Evolutionary conservation across 92 coral and sea anemone species (phyloP), one percentile per base, ranked within the genome.

Genomic region (Heliopora coerulea): DNA sequence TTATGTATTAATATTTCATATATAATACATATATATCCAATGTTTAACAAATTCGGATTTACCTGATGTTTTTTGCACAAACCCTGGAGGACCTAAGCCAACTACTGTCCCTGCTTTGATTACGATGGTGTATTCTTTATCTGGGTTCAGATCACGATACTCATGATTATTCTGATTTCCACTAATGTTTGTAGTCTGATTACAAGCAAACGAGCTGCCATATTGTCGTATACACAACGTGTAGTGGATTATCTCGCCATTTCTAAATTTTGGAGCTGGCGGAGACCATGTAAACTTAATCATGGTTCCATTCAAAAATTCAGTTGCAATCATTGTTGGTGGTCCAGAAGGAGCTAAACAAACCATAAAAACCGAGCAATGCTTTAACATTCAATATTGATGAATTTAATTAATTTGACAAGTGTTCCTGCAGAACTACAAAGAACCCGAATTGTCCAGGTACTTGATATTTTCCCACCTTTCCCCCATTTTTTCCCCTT

Each of bases 181-280:
- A 13, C 42, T 0, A 14, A 68, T 15, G 18, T 28, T 39, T 29
- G 14, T 44, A 1, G 26, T 25, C 33, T 27, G 25, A 24, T 8
- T 30, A 23, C 75, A 68, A 0, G 75, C 44, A 1, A 68, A 68
- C 17, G 27, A 33, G 0, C 21, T 37, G 21, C 44, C 59, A 29
- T 48, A 50, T 50, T 68, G 41, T 26, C 75, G 60, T 68, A 68
- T 25, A 31, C 75, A 68, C 59, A 68, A 12, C 3, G 15, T n/a
- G 54, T 68, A 68, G 75, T 46, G 7, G 60, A 50, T 49, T 8
- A 68, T 68, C 4, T 40, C 24, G 24, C 75, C 75, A 50, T 68
- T 68, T 19, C 49, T 34, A 7, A 48, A 15, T 5, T 49, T 56
- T 14, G 59, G 23, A 10, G 27, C 25, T 26, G 75, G 75, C 19